Conservation (phyloP, 2,113 vertebrate species). For the Oncorhynchus kisutch region DNA sequence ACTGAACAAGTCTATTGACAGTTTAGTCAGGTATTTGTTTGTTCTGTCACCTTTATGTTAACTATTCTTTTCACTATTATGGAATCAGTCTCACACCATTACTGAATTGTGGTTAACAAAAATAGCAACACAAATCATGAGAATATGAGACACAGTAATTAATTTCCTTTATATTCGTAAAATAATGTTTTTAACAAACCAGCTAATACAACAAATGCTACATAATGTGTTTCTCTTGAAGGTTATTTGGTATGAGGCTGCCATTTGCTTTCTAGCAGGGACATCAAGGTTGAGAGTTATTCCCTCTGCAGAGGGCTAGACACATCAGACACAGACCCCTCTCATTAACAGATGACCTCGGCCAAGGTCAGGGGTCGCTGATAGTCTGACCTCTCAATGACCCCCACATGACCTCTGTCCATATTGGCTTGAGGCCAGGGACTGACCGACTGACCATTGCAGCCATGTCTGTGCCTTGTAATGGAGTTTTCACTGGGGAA, state of each 20-base stretch:
- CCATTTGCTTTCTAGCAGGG: too few relatives aligned
- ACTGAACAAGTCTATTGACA: neutral
- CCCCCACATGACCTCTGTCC: conserved; percentile 25
- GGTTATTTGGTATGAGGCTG: too few relatives aligned
- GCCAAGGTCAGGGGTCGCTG: conserved; percentile 25
- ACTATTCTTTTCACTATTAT: neutral
- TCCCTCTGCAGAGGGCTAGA: neutral
- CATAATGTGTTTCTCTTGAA: neutral
- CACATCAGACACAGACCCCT: neutral
- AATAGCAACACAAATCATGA: neutral
- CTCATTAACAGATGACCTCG: conserved; percentile 22
- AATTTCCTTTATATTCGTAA: neutral
- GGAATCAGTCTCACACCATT: neutral
- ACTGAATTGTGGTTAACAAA: neutral
- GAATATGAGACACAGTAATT: neutral
- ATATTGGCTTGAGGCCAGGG: conserved; percentile 22
- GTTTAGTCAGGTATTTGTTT: neutral
- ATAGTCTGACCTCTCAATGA: conserved; percentile 33
- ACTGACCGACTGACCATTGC: neutral
- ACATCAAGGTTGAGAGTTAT: neutral
- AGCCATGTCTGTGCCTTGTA: neutral
- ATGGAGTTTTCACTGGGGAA: neutral
- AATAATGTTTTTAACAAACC: neutral
- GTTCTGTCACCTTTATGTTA: neutral
- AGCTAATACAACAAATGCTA: neutral